A percentile compares a stretch with the other conserved stretches of the same genome.
Conservation (phyloP, 2,888 invertebrate species). For the Nomada ruficornis region DNA sequence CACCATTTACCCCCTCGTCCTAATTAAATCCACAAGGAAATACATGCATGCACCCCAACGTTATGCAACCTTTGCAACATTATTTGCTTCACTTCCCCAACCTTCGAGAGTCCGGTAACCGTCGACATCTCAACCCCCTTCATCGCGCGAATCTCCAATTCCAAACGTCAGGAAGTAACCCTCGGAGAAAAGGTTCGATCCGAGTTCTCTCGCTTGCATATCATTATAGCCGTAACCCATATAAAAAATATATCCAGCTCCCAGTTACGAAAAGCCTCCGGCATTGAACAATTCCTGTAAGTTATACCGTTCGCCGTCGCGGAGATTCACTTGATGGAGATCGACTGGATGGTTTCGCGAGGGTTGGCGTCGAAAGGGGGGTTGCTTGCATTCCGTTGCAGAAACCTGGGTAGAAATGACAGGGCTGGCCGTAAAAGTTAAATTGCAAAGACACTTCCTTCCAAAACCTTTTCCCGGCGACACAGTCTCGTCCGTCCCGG, state of each 20-base stretch:
- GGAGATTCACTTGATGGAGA: constrained; percentile 16
- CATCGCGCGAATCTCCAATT: not conserved
- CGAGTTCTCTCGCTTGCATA: not conserved
- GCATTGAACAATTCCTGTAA: constrained; percentile 25
- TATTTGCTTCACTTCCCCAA: not conserved
- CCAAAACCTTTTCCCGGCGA: constrained; percentile 51
- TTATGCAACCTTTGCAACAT: not conserved
- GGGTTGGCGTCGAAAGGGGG: not conserved
- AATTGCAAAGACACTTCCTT: constrained; percentile 67
- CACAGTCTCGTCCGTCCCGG: constrained; percentile 39
- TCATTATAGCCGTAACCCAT: not conserved
- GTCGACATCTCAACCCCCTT: not conserved
- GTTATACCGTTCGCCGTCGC: constrained; percentile 20
- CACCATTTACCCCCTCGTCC: too few species aligned
- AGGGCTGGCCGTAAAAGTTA: constrained; percentile 68
- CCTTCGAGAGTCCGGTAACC: not conserved
- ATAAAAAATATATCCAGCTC: not conserved
- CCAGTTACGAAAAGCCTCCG: constrained; percentile 15
- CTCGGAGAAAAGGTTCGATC: not conserved
- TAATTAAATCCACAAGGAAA: too few species aligned
- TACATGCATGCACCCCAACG: not conserved
- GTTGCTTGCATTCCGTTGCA: constrained; percentile 30
- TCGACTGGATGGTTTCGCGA: not conserved
- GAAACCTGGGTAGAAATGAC: constrained; percentile 61
- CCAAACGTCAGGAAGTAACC: not conserved